These are phyloP conservation scores for Gisinianus flammeolus DNA, from an alignment of 2,888 invertebrate species.

Conservation along the genomic window DNA sequence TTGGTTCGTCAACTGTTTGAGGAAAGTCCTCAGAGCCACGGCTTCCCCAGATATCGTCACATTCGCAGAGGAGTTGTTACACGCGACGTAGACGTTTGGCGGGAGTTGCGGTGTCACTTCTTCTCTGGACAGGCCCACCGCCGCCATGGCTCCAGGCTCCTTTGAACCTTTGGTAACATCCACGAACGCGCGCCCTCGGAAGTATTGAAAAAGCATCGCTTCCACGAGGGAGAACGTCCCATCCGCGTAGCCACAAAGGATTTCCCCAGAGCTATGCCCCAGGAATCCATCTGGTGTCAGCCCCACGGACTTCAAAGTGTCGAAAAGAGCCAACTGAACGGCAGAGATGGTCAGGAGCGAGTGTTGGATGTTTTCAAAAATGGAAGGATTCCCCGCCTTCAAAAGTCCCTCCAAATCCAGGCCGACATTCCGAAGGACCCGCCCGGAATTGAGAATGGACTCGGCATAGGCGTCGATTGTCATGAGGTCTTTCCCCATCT, in stretches of 20 bases:
- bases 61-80: slow-evolving; percentile 92
- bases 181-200: slow-evolving; percentile 63
- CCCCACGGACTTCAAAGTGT: slow-evolving; percentile 68
- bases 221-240: slow-evolving; percentile 86
- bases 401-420: slow-evolving; percentile 79
- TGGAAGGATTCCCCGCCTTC: slow-evolving; percentile 67
- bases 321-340: slow-evolving; percentile 70
- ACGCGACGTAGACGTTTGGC: slow-evolving; percentile 81
- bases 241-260: slow-evolving; percentile 95
- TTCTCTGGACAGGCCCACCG: slow-evolving; percentile 63
- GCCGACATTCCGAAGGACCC: slow-evolving; percentile 76
- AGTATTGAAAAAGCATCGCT: slow-evolving; percentile 83
- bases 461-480: slow-evolving; percentile 73
- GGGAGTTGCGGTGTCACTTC: slow-evolving; percentile 76
- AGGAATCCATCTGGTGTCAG: slow-evolving; percentile 74
- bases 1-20: slow-evolving; percentile 72
- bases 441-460: slow-evolving; percentile 66
- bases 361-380: slow-evolving; percentile 77
- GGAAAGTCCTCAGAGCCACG: slow-evolving; percentile 72
- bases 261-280: slow-evolving; percentile 93
- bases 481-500: no score
- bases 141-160: slow-evolving; percentile 64
- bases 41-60: slow-evolving; percentile 90
- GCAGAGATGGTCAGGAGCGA: slow-evolving; percentile 75
- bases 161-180: slow-evolving; percentile 58